Base-by-base conservation (phyloP, 2,113 vertebrate species). In the Sapajus apella region DNA sequence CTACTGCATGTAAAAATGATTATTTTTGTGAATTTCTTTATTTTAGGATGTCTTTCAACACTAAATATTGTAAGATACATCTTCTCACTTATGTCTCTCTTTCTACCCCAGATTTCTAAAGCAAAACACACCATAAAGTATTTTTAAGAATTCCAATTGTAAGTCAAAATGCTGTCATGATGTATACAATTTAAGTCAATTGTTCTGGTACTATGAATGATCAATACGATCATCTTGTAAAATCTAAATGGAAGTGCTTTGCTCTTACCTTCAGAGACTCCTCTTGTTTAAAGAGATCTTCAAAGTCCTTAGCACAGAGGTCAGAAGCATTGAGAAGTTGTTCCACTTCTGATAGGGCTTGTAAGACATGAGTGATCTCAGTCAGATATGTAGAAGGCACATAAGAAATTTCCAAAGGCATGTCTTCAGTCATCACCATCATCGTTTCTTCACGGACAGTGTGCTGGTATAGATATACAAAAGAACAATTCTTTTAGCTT, bases 281-380 rank as follows among this genome's bases (percentile, higher is more conserved):
- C 88, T 99, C 99, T 96, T 99, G 99, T 97, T 99, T 99, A 93
- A 99, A 98, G 96, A 99, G 98, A 97, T 99, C 99, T 96, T 99
- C 99, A 98, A 96, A 99, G 45, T 99, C 98, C 76, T 99, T 99
- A 55, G 98, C 99, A 98, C 99, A 99, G 97, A 99, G 99, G 93
- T 99, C 99, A 21, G 99, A 99, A 96, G 99, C 99, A 98, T 99
- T 99, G 97, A 99, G 99, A 97, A 98, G 98, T 94, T 99, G 99
- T 98, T 99, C 99, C 37, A 99, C 99, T 98, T 99, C 99, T 21
- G 99, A 99, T 97, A 99, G 99, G 27, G 98, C 98, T 97, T 99
- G 99, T 87, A 99, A 98, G 95, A 99, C 98, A 16, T 98, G 98
- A 97, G 99, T 98, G 97, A 99, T 99, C 98, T 99, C 99, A 97